A percentile compares a stretch with the other conserved stretches of the same genome.
These are phyloP conservation scores for Temnothorax ravouxi DNA, from an alignment of 2,888 invertebrate species.

Conservation along the genomic window DNA sequence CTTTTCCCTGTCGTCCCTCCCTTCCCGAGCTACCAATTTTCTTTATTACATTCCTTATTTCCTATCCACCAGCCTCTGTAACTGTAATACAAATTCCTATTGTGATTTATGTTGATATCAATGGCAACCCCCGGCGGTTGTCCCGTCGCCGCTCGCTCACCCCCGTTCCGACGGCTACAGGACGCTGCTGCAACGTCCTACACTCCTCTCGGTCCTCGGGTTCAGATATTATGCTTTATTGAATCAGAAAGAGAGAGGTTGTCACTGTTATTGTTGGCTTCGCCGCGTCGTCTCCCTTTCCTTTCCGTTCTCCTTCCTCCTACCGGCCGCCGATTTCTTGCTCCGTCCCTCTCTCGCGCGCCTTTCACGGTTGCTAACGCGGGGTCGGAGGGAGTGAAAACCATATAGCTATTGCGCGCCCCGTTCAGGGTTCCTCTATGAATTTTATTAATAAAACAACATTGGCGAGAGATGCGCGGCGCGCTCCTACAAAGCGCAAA, in stretches of 20 bases:
- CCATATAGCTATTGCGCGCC: conserved; percentile 58
- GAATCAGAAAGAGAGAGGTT: conserved; percentile 80
- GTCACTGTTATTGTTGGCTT: conserved; percentile 83
- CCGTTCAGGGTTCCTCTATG: conserved; percentile 75
- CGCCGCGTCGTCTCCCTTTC: conserved; percentile 67
- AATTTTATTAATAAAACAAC: conserved; percentile 83
- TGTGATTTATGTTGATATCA: conserved; percentile 87
- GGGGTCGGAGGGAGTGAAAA: conserved; percentile 61
- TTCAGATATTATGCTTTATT: conserved; percentile 85
- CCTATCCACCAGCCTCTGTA: conserved; percentile 85
- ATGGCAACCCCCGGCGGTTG: conserved; percentile 81
- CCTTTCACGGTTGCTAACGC: conserved; percentile 72
- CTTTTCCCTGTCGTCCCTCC: conserved; percentile 60
- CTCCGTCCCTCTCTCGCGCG: conserved; percentile 43
- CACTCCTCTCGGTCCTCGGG: conserved; percentile 62
- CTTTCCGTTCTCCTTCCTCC: conserved; percentile 35
- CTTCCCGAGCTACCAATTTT: conserved; percentile 82
- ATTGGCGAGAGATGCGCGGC: conserved; percentile 64
- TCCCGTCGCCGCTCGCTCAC: conserved; percentile 60
- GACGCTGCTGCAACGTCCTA: conserved; percentile 64
- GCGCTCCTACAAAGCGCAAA: conserved; percentile 74
- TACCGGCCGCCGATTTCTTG: conserved; percentile 22
- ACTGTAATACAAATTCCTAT: conserved; percentile 87
- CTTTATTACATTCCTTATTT: conserved; percentile 87
- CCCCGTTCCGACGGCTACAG: conserved; percentile 54